Evolutionary conservation across 1,140 invertebrate species (phyloP), one percentile per base, ranked within the genome.

Genomic region (Lucilia sericata): DNA sequence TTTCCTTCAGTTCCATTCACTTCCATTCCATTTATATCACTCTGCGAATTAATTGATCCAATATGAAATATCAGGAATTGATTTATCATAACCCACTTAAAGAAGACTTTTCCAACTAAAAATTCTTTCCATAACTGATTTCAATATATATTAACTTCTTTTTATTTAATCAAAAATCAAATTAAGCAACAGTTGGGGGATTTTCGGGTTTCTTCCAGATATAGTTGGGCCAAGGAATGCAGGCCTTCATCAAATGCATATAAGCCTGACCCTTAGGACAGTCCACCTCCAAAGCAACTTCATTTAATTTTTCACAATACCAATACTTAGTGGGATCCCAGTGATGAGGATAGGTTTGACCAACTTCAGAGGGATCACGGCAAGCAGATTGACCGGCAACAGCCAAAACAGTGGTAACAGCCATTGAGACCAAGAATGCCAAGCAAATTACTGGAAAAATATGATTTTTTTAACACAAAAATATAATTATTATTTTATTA

Each of bases 261-360:
- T 90, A 90, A 17, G 89, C 89, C 55, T 87, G 51, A 9, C 87
- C 89, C 0, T 82, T n/a, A 74, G 89, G 88, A 47, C 89, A 90
- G 74, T 90, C 89, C 25, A 87, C 70, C 74, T 90, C 89, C 19
- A 85, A 87, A 84, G 89, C 89, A 2, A 86, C 74, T 1, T 47
- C 84, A 47, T 83, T 84, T 14, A 89, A 82, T 5, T 83, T 86
- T 82, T 90, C 89, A 86, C 89, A 90, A 42, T 85, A 86, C 89
- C 89, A 90, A 84, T 89, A 90, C 82, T 90, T 90, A 65, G 89
- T 86, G 30, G 89, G 87, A 81, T 90, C 89, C 83, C 89, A 90
- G 70, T 90, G 88, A 81, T 90, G 87, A 1, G 87, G 76, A 36
- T 86, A 90, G 14, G 88, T 89, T 78, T 90, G 74, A 0, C 89